Base-by-base conservation (phyloP, 2,797 vertebrate species). In the Cyprinella venusta region DNA sequence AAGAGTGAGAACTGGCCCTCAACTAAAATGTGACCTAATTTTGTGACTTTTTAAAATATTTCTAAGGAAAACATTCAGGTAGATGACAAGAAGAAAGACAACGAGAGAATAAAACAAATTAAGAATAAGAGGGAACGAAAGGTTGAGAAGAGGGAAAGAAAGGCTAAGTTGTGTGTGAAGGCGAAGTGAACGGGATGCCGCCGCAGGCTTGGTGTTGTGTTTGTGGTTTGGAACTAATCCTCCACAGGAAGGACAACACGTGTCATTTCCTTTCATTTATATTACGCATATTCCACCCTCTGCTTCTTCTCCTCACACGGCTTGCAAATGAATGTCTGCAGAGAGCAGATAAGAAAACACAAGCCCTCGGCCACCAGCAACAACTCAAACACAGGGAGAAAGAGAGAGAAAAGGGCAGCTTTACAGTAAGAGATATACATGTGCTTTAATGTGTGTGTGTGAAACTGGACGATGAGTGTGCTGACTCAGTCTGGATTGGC, bases 281-380 rank as follows among this genome's bases (percentile, higher is more conserved):
- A 85, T 85, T 68, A 83, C 79, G 88, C 84, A 92, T 94, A 95
- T 97, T 97, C 71, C 6, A 13, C 26, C 64, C 85, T 90, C 90
- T 88, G 88, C 90, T 90, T 89, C 83, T 87, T 82, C 85, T 82
- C 63, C 86, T 82, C 82, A 89, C 87, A 87, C 88, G 85, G 76
- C 86, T 90, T 90, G 89, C 88, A 84, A 89, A 81, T 80, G 80
- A 88, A 88, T 86, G 89, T 91, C 91, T 92, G 92, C 85, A 85
- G 89, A 88, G 87, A 88, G 90, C 88, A 90, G 91, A 92, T 92
- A 92, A 92, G 88, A 87, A 85, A 88, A 89, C 89, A 89, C 91
- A 89, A 91, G 92, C 93, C 92, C 90, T 91, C 91, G 92, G 91
- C 90, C 83, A 89, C 91, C 91, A 92, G 92, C 93, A 92, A 85